Evolutionary conservation across 2,888 invertebrate species (phyloP), one percentile per base, ranked within the genome.

Genomic region (Leucoptera coffeella): DNA sequence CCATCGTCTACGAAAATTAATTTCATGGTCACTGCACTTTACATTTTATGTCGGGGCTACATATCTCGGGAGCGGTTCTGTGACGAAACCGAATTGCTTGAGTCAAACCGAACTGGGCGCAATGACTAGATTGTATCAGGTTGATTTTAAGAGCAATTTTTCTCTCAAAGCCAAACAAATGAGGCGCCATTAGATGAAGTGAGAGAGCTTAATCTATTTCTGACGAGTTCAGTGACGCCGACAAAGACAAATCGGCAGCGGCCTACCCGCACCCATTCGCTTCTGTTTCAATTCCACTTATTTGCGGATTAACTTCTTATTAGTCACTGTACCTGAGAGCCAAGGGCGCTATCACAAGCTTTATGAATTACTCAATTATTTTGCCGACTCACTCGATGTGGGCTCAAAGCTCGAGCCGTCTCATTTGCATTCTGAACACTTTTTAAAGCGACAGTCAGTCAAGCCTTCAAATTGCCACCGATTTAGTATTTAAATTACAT

Each of bases 211-310:
- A 69, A 69, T 69, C 69, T 69, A 69, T 69, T 69, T 69, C 69
- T 69, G 69, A 69, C 69, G 69, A 69, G 69, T 69, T 69, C 64
- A 65, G 61, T 64, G 69, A 69, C 69, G 69, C 67, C 64, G 69
- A 67, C 69, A 64, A 60, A 64, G 69, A 69, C 67, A 64, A 65
- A 69, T 69, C 62, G 69, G 61, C 64, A 62, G 58, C 61, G 58
- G 65, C 61, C 59, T 67, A 65, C 65, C 64, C 69, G 65, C 67
- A 65, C 69, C 64, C 64, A 62, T 60, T 56, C 58, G 61, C 62
- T 65, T 65, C 67, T 65, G 67, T 69, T 69, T 69, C 69, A 67
- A 69, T 69, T 69, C 59, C 58, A 67, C 64, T 67, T 67, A 69
- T 69, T 69, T 67, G 69, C 60, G 65, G 69, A 69, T 69, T 69